phyloP scores from a whole-genome alignment of 1,140 invertebrate species.

The Phocides pigmalion region DNA sequence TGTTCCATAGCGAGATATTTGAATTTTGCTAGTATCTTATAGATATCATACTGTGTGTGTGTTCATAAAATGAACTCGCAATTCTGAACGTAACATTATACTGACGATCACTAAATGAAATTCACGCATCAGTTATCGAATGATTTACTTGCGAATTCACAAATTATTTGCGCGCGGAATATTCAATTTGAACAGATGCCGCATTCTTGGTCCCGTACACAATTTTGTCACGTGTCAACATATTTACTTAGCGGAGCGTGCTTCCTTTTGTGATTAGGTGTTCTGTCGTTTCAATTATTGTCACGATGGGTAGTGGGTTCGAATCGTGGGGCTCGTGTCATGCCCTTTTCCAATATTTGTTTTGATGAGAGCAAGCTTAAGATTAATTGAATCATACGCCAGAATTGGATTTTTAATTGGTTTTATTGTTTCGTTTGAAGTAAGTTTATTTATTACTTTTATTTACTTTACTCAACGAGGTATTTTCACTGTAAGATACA shows the following conservation, averaged over 20 bases:
- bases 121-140: neutral
- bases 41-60: too few relatives aligned
- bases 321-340: slow-evolving; percentile 8
- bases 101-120: neutral
- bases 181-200: slow-evolving; percentile 40
- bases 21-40: too few relatives aligned
- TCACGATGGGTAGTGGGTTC: slow-evolving; percentile 15
- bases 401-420: slow-evolving; percentile 13
- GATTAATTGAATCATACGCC: slow-evolving; percentile 11
- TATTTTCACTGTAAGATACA: too few relatives aligned
- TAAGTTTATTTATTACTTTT: too few relatives aligned
- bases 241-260: slow-evolving; percentile 35
- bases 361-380: slow-evolving; percentile 1
- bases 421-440: neutral
- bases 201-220: slow-evolving; percentile 24
- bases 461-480: too few relatives aligned
- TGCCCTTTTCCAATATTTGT: slow-evolving; percentile 10
- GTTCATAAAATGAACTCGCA: neutral
- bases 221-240: slow-evolving; percentile 36
- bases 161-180: slow-evolving; percentile 11
- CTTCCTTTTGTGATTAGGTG: slow-evolving; percentile 35
- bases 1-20: too few relatives aligned
- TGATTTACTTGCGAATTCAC: neutral
- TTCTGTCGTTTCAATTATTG: slow-evolving; percentile 30
- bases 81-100: neutral